Percentiles rank a stretch among this genome's conserved stretches.
These are phyloP conservation scores for Aplodontia rufa DNA, from an alignment of 2,113 vertebrate genomes.

Conservation along the genomic window DNA sequence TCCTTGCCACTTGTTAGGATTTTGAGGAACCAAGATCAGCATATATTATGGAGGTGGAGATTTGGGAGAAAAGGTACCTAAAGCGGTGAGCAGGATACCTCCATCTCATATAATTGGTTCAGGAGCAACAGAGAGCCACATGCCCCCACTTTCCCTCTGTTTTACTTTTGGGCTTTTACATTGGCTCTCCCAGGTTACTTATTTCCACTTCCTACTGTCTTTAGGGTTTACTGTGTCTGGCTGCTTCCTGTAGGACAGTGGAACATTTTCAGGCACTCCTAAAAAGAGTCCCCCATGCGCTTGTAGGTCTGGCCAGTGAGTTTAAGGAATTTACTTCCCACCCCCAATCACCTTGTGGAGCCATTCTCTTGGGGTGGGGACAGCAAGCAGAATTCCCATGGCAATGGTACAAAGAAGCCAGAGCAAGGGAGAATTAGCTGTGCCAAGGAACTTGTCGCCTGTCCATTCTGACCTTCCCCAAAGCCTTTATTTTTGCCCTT, in stretches of 20 bases:
- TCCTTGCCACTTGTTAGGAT: constrained; percentile 61
- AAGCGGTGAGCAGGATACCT: neutral
- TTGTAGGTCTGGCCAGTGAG: neutral
- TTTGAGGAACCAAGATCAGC: neutral
- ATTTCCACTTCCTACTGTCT: constrained; percentile 22
- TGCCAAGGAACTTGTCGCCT: constrained; percentile 77
- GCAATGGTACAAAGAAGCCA: neutral
- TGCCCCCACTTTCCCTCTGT: neutral
- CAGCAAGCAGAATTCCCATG: neutral
- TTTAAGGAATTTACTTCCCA: neutral
- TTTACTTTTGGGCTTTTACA: constrained; percentile 52
- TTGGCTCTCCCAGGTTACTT: constrained; percentile 40
- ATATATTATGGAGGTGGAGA: neutral
- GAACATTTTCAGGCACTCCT: constrained; percentile 75
- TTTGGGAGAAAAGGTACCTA: neutral
- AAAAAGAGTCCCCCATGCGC: neutral
- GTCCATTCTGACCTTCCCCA: constrained; percentile 60
- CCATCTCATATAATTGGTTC: neutral
- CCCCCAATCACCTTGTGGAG: no score
- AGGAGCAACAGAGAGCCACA: constrained; percentile 1
- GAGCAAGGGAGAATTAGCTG: neutral
- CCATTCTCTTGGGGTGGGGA: neutral
- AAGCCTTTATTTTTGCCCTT: constrained; percentile 77
- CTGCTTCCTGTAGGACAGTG: constrained; percentile 67
- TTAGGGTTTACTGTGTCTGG: constrained; percentile 42